phyloP scores from a whole-genome alignment of 2,797 vertebrate species.

The Chloroceryle amazona region DNA sequence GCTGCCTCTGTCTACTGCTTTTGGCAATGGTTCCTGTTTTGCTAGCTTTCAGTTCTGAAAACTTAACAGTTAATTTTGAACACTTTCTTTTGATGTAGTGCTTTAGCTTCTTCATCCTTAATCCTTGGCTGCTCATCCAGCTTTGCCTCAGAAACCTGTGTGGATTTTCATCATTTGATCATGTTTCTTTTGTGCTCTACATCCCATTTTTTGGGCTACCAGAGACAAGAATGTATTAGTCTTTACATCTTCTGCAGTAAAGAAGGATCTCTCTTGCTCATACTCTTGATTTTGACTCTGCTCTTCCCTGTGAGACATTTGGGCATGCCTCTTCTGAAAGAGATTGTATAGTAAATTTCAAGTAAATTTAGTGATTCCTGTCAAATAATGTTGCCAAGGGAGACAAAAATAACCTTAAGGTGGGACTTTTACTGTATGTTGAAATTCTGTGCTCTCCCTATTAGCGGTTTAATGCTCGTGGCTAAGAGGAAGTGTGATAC shows the following conservation, averaged over 20 bases:
- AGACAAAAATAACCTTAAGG: neutral
- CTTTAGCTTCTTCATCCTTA: neutral
- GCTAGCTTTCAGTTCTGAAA: neutral
- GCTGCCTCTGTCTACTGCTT: neutral
- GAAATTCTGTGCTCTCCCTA: neutral
- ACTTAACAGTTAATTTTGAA: neutral
- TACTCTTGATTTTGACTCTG: neutral
- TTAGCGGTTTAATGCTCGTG: neutral
- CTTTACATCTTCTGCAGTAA: neutral
- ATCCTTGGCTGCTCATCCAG: neutral
- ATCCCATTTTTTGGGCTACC: neutral
- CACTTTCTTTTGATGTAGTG: neutral
- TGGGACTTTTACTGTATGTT: neutral
- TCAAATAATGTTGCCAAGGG: neutral
- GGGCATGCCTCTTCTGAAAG: neutral
- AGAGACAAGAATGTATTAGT: neutral
- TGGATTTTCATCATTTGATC: conserved; percentile 24
- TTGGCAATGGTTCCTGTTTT: conserved; percentile 5
- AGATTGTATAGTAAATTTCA: neutral
- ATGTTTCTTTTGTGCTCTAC: conserved; percentile 1
- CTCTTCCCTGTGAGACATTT: neutral
- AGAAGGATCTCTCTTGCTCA: neutral
- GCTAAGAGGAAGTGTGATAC: neutral
- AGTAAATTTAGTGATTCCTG: neutral
- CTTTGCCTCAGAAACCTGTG: neutral